Base-by-base conservation (phyloP, 2,888 invertebrate genomes). In the Mesodorylaimus sp. region DNA sequence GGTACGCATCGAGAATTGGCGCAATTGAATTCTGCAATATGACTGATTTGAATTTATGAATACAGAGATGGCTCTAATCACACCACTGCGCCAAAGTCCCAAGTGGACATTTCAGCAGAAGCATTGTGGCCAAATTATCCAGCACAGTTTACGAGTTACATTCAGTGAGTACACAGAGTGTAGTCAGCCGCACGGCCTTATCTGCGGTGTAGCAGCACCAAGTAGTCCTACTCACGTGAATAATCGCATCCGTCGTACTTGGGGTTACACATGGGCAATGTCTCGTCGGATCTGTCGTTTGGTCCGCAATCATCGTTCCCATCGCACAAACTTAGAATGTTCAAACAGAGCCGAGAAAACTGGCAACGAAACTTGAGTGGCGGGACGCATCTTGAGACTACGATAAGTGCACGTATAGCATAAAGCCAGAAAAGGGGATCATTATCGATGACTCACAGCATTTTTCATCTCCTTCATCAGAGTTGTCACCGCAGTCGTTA, bases 401-500 rank as follows among this genome's bases (percentile, higher is more conserved):
- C 49, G 47, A 44, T 10, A 48, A 48, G 32, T 16, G n/a, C n/a
- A n/a, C n/a, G n/a, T n/a, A n/a, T n/a, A n/a, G n/a, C n/a, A n/a
- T n/a, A n/a, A n/a, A n/a, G n/a, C n/a, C n/a, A n/a, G n/a, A n/a
- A n/a, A n/a, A n/a, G n/a, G n/a, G n/a, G n/a, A n/a, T n/a, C n/a
- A n/a, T n/a, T n/a, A n/a, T n/a, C n/a, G n/a, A n/a, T n/a, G 24
- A 47, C 49, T 48, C 32, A 48, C 49, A 21, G 28, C 49, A 48
- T 27, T 27, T n/a, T 23, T 88, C 86, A 0, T 81, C 74, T 0
- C 89, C 86, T 64, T 97, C 95, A 62, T 97, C 95, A 10, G 85
- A 84, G 21, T 87, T 88, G 64, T 91, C 89, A 0, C 86, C 85
- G 64, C 91, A 93, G 66, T 93, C 91, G 62, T 88, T 86, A 66